Evolutionary conservation across 2,797 vertebrate species (phyloP).

Genomic region (Acestrorhynchus altus): DNA sequence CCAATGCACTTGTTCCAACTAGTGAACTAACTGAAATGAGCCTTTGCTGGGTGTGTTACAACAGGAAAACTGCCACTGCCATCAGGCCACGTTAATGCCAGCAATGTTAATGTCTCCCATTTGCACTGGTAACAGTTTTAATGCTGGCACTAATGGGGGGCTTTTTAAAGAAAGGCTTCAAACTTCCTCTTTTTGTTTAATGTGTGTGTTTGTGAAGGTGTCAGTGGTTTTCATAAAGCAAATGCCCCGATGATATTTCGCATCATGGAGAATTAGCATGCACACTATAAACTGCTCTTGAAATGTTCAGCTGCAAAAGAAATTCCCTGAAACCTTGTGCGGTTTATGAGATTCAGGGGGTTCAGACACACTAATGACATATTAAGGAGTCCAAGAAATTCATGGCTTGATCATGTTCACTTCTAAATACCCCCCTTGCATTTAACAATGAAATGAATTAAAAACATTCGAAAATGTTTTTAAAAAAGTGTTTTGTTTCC

Average conservation of each 20-base stretch:
- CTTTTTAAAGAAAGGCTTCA: too few species aligned
- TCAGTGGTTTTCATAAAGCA: conserved; percentile 21
- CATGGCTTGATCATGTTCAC: neutral
- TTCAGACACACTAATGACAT: neutral
- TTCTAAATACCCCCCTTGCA: conserved; percentile 66
- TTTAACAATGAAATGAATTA: conserved; percentile 76
- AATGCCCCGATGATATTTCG: conserved; percentile 26
- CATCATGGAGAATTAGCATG: conserved; percentile 35
- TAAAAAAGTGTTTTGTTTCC: conserved; percentile 91
- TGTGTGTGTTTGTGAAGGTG: conserved; percentile 19
- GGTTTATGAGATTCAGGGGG: neutral
- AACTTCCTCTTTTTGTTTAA: neutral
- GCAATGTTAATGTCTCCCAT: conserved; percentile 9
- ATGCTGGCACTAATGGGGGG: neutral
- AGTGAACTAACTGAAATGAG: too few species aligned
- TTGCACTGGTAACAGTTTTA: neutral
- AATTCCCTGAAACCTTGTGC: neutral
- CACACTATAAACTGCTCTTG: conserved; percentile 24
- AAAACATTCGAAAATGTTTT: conserved; percentile 82
- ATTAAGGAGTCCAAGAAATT: neutral
- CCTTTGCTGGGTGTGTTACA: too few species aligned
- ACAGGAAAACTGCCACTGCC: too few species aligned
- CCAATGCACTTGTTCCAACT: too few species aligned
- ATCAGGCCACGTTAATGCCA: too few species aligned
- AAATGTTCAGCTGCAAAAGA: conserved; percentile 19